Evolutionary conservation across 2,888 invertebrate species (phyloP), one percentile per base, ranked within the genome.

Genomic region (Drosophila eohydei): DNA sequence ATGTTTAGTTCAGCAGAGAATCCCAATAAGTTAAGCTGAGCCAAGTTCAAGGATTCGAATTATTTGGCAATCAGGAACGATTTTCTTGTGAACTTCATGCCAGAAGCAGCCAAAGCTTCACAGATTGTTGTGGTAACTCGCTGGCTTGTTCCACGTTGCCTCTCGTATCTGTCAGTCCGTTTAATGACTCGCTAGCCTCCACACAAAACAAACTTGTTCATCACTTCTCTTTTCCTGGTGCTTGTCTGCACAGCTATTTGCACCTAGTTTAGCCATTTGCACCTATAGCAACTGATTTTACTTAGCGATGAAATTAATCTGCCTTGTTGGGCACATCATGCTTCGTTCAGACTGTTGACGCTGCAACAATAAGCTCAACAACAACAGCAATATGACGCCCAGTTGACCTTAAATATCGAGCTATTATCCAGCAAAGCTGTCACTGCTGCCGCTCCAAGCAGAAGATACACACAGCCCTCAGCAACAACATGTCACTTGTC

Each of bases 321-420:
- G 16, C 32, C 32, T 21, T 50, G 50, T 50, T 16, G 50, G 5
- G 6, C 12, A 34, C 32, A 32, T 50, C 16, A 34, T 21, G 11
- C 50, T 34, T 16, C 32, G 6, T 7, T 50, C 16, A 32, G 16
- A 32, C 48, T 16, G 30, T n/a, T 11, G 30, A 30, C n/a, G 48
- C 5, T 14, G n/a, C n/a, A 50, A 16, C 50, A 30, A 32, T 50
- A 11, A 50, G 16, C 32, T 32, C 4, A 6, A 34, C 16, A 21
- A 34, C 32, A 50, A 21, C 32, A 50, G 12, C 50, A 50, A 34
- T 50, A 50, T 16, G 12, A 34, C 12, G 50, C 32, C 50, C 32
- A 34, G 34, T 34, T 50, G 50, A 34, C 32, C 50, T 50, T 50
- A 50, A 21, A 50, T 50, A 34, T 50, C n/a, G 11, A 16, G 48